These are phyloP conservation scores for Eurypyga helias DNA, from an alignment of 2,113 vertebrate species.

Conservation along the genomic window DNA sequence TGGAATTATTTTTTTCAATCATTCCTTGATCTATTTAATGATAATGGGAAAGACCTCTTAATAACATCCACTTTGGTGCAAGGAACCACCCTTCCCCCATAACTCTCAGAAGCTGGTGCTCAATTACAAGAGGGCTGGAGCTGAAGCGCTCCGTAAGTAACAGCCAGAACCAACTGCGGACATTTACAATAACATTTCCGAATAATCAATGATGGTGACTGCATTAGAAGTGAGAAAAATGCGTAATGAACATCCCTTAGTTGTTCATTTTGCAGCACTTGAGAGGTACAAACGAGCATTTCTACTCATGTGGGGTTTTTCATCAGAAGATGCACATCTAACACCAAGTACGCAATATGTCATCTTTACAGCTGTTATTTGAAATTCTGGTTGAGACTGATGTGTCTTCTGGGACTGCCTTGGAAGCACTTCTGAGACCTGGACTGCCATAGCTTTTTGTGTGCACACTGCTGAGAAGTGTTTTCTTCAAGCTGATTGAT, in stretches of 20 bases:
- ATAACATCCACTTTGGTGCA: not conserved
- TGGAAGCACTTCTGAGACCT: not conserved
- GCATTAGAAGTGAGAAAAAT: not conserved
- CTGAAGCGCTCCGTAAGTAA: not conserved
- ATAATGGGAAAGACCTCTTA: not conserved
- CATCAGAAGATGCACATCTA: not conserved
- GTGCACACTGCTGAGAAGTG: not conserved
- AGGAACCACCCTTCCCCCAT: not conserved
- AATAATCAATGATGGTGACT: not conserved
- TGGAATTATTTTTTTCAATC: not conserved
- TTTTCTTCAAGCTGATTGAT: not conserved
- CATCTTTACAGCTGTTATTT: not conserved
- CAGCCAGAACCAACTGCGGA: not conserved
- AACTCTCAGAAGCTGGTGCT: not conserved
- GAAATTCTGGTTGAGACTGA: not conserved
- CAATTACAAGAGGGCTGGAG: not conserved
- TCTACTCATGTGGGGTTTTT: not conserved
- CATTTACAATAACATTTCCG: not conserved
- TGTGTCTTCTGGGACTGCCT: not conserved
- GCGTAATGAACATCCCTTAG: not conserved
- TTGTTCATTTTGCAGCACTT: not conserved
- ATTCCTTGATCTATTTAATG: not conserved
- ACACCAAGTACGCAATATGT: not conserved
- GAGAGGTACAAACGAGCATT: not conserved
- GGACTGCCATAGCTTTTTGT: not conserved